Evolutionary conservation across 1,140 invertebrate genomes (phyloP), one percentile per base, ranked within the genome.

Genomic region (Frieseomelitta varia): DNA sequence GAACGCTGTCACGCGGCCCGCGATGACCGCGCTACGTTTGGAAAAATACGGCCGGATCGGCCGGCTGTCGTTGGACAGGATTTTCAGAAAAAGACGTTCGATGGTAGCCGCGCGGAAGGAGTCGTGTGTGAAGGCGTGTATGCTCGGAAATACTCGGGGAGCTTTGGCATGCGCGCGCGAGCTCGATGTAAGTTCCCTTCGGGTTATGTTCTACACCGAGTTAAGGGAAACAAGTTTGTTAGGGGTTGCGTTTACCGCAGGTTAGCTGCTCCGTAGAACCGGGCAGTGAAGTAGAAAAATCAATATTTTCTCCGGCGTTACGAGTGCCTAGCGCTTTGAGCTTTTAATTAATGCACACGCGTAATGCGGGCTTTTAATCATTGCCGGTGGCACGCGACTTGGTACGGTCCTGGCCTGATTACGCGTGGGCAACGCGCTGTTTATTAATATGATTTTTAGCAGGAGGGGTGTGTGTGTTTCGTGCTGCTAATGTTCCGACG

Each of bases 271-370:
- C 78, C 80, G 87, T 81, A 87, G 68, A 68, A 80, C 85, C 30
- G 68, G 67, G 65, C 85, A 67, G 63, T 71, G 81, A 75, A 84
- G 87, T 85, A 85, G 88, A 90, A 89, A 90, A 89, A 90, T 90
- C 88, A 89, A 90, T 90, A 89, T 87, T 58, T 58, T 27, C 34
- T 55, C 65, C 53, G 58, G 34, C 76, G 55, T 39, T 47, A 19
- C 51, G 51, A 68, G 24, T 47, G 39, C 39, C 51, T 19, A 30
- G 53, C 6, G 47, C 53, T 71, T 71, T 12, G 65, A 84, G 78
- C 73, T 88, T 88, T 85, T 88, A 82, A 88, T 88, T 81, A 84
- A 80, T 80, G 79, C 78, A 79, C 67, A 72, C 71, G 77, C 58
- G 77, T 79, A 85, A 79, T 79, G 65, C 81, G 61, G 53, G 67